A percentile compares a stretch with the other conserved stretches of the same genome.
Conservation (phyloP, 2,113 vertebrate genomes). For the Dasyornis broadbenti region DNA sequence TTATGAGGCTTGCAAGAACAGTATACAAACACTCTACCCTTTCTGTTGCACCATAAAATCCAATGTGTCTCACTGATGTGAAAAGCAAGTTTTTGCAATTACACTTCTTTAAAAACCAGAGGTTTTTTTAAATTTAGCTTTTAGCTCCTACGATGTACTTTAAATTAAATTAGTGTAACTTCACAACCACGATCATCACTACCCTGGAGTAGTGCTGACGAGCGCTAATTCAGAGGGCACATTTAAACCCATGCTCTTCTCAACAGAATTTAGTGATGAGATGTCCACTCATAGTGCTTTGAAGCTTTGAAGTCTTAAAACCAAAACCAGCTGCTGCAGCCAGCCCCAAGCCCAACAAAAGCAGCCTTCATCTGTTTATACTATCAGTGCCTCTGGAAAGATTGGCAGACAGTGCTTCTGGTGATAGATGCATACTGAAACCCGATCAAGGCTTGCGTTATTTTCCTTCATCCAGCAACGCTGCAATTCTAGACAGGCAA, state of each 20-base stretch:
- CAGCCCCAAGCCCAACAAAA: neutral
- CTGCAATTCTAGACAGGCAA: slow-evolving; percentile 36
- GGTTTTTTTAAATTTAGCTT: neutral
- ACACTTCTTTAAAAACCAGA: neutral
- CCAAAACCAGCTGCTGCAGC: slow-evolving; percentile 65
- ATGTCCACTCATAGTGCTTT: neutral
- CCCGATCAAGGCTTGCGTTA: neutral
- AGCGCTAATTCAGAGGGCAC: neutral
- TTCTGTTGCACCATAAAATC: neutral
- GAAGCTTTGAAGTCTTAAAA: slow-evolving; percentile 61
- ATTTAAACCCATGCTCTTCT: neutral
- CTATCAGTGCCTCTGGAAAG: slow-evolving; percentile 25
- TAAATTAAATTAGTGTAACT: neutral
- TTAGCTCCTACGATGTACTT: neutral
- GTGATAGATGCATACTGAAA: slow-evolving; percentile 57
- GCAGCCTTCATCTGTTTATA: slow-evolving; percentile 32
- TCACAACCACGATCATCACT: neutral
- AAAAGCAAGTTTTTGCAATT: neutral
- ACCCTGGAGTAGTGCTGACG: neutral
- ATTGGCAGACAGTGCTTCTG: slow-evolving; percentile 47
- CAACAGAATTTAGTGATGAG: neutral
- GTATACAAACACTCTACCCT: neutral
- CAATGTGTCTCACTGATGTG: neutral
- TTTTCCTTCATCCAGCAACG: slow-evolving; percentile 26
- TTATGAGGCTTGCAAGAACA: neutral